phyloP scores from a whole-genome alignment of 2,888 invertebrate species.

The Copidosoma aretas region DNA sequence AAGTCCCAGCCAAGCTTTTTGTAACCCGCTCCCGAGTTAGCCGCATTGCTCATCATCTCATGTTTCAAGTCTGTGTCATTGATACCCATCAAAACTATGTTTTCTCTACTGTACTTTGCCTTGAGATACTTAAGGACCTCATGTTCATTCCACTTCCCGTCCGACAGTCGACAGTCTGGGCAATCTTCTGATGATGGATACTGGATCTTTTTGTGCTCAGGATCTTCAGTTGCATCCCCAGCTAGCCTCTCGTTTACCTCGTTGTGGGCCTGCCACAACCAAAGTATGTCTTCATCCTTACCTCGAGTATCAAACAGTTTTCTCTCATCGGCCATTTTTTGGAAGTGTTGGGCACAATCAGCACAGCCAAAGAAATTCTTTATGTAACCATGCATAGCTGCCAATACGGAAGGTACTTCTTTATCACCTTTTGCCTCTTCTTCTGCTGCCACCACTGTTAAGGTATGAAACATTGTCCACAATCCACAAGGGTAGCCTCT shows the following conservation, averaged over 20 bases:
- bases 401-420: constrained; percentile 66
- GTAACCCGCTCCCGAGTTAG: constrained; percentile 18
- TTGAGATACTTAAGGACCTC: constrained; percentile 72
- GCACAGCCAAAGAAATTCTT: constrained; percentile 92
- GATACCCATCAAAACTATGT: constrained; percentile 48
- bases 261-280: constrained; percentile 96
- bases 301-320: constrained; percentile 74
- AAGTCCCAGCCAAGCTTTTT: constrained; percentile 63
- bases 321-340: constrained; percentile 78
- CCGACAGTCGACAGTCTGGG: constrained; percentile 69
- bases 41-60: constrained; percentile 23
- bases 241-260: constrained; percentile 87
- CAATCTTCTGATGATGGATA: constrained; percentile 80
- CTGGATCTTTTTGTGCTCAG: constrained; percentile 84
- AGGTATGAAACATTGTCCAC: constrained; percentile 92
- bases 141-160: constrained; percentile 70
- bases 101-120: constrained; percentile 63
- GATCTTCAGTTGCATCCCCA: constrained; percentile 90
- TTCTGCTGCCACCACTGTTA: constrained; percentile 74
- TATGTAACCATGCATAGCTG: constrained; percentile 86
- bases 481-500: constrained; percentile 94
- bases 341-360: constrained; percentile 89
- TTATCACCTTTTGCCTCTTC: constrained; percentile 29
- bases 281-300: constrained; percentile 80
- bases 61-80: constrained; percentile 11